Conservation (phyloP, 1,140 invertebrate genomes). For the Bombus sibiricus region DNA sequence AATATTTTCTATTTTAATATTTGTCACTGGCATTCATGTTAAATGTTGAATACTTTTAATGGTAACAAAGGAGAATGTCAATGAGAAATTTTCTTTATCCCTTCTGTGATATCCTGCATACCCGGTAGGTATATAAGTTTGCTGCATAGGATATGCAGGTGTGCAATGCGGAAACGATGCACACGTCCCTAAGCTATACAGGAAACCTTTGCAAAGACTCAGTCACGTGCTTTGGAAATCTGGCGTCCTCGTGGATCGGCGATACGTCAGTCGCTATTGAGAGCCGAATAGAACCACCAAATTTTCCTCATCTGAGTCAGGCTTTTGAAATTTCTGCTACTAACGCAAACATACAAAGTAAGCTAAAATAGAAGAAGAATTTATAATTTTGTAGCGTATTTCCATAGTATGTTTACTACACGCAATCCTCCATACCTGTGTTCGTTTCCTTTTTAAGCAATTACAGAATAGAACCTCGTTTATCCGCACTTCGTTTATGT, state of each 20-base stretch:
- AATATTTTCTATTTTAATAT: too few relatives aligned
- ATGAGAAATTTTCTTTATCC: background rate
- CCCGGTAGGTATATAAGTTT: background rate
- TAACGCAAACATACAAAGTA: background rate
- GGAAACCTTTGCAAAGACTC: background rate
- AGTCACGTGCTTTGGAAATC: conserved; percentile 28
- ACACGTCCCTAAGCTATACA: background rate
- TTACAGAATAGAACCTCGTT: background rate
- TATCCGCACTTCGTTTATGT: too few relatives aligned
- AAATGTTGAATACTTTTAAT: background rate
- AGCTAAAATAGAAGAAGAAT: background rate
- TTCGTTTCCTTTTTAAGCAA: background rate
- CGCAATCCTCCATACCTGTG: background rate
- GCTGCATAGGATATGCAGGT: conserved; percentile 15
- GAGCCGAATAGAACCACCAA: background rate
- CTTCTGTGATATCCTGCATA: background rate
- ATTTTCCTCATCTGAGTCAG: background rate
- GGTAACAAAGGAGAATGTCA: background rate
- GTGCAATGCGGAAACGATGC: conserved; percentile 7
- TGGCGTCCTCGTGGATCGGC: conserved; percentile 1
- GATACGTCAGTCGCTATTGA: conserved; percentile 11
- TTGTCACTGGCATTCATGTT: too few relatives aligned
- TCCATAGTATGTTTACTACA: too few relatives aligned
- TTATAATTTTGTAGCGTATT: background rate
- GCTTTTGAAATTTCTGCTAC: background rate